Evolutionary conservation across 2,888 invertebrate genomes (phyloP).

Genomic region (Spisula solida): DNA sequence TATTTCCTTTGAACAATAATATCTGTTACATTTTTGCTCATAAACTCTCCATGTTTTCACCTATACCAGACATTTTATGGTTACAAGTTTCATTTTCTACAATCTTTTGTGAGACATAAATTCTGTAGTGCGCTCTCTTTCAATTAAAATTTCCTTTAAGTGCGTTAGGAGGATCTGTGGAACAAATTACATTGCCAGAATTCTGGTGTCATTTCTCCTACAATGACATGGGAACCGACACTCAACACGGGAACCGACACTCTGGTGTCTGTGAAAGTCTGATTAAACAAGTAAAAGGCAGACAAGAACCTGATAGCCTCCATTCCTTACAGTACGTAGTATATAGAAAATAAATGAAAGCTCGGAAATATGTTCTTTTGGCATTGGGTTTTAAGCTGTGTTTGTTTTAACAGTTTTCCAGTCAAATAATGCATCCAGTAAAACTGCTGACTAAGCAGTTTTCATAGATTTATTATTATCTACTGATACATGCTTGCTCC

Average conservation of each 20-base stretch:
- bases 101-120: conserved; percentile 28
- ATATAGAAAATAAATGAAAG: too few species aligned
- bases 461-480: too few species aligned
- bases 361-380: too few species aligned
- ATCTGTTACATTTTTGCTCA: conserved; percentile 1
- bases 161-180: not conserved
- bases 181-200: not conserved
- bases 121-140: conserved; percentile 7
- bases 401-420: too few species aligned
- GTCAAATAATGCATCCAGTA: too few species aligned
- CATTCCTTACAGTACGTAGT: too few species aligned
- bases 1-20: conserved; percentile 10
- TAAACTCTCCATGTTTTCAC: conserved; percentile 49
- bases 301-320: too few species aligned
- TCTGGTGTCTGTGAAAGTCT: not conserved
- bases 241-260: not conserved
- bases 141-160: conserved; percentile 17
- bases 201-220: not conserved
- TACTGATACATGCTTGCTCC: too few species aligned
- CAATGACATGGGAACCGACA: not conserved
- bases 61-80: conserved; percentile 36
- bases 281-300: not conserved
- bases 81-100: conserved; percentile 33
- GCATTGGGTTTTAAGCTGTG: too few species aligned
- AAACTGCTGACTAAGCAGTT: too few species aligned